phyloP scores from a whole-genome alignment of 2,888 invertebrate species.

The Neocrepidodera transversa region DNA sequence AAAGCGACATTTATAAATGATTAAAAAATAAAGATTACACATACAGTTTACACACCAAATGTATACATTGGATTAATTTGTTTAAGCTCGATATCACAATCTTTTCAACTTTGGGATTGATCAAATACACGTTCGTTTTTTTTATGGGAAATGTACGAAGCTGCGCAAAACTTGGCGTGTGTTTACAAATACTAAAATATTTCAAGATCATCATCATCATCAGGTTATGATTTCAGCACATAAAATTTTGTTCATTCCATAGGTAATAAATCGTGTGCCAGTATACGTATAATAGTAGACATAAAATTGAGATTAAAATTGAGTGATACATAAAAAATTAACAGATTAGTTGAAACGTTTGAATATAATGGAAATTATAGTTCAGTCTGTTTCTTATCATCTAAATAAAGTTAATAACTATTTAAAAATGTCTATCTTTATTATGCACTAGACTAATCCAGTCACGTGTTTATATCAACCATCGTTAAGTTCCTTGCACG shows the following conservation, averaged over 20 bases:
- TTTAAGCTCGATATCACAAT: slow-evolving; percentile 3
- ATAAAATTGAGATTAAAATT: too few species aligned
- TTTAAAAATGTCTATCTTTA: too few species aligned
- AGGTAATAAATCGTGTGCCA: background rate
- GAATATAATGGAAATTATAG: too few species aligned
- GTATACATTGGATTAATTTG: slow-evolving; percentile 3
- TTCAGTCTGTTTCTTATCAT: too few species aligned
- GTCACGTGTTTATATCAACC: too few species aligned
- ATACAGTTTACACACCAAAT: background rate
- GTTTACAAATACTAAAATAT: slow-evolving; percentile 19
- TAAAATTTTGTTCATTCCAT: slow-evolving; percentile 1
- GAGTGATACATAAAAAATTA: too few species aligned
- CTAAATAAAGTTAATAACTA: too few species aligned
- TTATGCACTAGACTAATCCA: too few species aligned
- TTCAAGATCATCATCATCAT: slow-evolving; percentile 17
- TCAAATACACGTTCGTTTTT: background rate
- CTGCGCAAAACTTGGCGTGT: slow-evolving; percentile 9
- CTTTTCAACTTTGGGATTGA: slow-evolving; percentile 4
- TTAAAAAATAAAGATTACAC: background rate
- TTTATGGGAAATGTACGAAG: background rate
- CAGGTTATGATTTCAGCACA: slow-evolving; percentile 9
- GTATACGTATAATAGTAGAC: too few species aligned
- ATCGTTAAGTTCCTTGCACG: too few species aligned
- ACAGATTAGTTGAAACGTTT: too few species aligned
- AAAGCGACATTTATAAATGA: background rate